Conservation (phyloP, 2,888 invertebrate species). For the Hedya salicella region DNA sequence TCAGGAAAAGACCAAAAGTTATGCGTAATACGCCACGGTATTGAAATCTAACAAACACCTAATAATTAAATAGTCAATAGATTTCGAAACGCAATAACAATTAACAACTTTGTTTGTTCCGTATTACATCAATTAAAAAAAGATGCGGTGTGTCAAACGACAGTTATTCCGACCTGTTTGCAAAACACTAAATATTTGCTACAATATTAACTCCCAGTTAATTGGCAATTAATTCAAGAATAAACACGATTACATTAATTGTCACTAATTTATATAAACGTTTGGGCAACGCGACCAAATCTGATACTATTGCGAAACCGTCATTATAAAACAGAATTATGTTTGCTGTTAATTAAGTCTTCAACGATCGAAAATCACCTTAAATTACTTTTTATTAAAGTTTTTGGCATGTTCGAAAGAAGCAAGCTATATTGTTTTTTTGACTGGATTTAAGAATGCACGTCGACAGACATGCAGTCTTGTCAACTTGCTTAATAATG, state of each 20-base stretch:
- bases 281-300: slow-evolving; percentile 11
- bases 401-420: background rate
- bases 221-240: slow-evolving; percentile 19
- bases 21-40: too few relatives aligned
- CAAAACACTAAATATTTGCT: slow-evolving; percentile 24
- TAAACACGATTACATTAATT: slow-evolving; percentile 32
- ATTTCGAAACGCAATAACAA: slow-evolving; percentile 12
- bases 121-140: slow-evolving; percentile 25
- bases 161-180: slow-evolving; percentile 30
- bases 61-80: background rate
- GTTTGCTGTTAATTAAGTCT: background rate
- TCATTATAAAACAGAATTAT: slow-evolving; percentile 13
- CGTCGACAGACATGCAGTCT: slow-evolving; percentile 27
- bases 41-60: background rate
- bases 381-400: background rate
- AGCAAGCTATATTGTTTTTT: background rate
- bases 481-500: slow-evolving; percentile 19
- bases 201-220: slow-evolving; percentile 23
- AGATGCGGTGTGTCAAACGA: slow-evolving; percentile 26
- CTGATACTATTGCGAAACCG: slow-evolving; percentile 31
- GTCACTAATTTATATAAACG: slow-evolving; percentile 25
- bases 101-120: slow-evolving; percentile 16
- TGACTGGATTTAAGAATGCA: slow-evolving; percentile 22
- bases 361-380: background rate
- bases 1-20: too few relatives aligned